Evolutionary conservation across 2,113 vertebrate species (phyloP).

Genomic region (Otus sunia): DNA sequence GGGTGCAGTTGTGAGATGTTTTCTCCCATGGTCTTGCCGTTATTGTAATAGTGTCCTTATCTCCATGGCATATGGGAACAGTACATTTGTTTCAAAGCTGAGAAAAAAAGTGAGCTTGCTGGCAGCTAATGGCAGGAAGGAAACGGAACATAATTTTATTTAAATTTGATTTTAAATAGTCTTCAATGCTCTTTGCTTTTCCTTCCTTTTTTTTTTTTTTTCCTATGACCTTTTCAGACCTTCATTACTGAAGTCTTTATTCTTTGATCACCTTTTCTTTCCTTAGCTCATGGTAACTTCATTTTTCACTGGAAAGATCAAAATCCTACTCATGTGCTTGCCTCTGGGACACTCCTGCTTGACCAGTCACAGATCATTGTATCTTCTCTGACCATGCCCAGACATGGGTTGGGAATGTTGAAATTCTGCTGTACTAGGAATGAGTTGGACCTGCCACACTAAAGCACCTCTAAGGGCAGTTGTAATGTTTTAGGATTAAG

Average conservation of each 20-base stretch:
- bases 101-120: background rate
- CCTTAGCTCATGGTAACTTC: background rate
- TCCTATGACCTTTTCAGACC: background rate
- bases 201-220: background rate
- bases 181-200: background rate
- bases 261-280: background rate
- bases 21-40: background rate
- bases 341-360: background rate
- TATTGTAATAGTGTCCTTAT: background rate
- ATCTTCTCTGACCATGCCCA: background rate
- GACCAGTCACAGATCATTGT: background rate
- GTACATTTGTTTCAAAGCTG: background rate
- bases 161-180: background rate
- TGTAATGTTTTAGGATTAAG: background rate
- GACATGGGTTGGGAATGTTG: background rate
- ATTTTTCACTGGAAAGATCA: background rate
- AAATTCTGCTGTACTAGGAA: background rate
- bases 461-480: background rate
- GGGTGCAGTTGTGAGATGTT: background rate
- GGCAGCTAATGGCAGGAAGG: background rate
- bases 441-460: background rate
- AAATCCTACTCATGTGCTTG: background rate
- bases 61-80: background rate
- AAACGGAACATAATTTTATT: background rate
- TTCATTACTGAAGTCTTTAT: background rate